Percentiles rank a stretch among this genome's conserved stretches.
Conservation (phyloP, 2,797 vertebrate genomes). For the Gouania willdenowi region DNA sequence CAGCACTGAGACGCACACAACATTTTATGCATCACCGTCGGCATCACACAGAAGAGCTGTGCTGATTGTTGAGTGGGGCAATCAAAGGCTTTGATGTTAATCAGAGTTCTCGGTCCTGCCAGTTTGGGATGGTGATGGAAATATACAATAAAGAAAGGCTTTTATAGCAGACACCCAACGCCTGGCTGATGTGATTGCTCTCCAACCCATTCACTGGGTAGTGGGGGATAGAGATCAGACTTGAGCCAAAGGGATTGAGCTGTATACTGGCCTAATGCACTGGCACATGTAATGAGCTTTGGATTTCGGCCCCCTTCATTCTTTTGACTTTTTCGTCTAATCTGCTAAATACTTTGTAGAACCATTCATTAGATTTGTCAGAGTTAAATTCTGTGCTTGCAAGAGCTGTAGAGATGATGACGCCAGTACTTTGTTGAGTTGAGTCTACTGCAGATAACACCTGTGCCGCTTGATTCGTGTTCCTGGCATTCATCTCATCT, state of each 20-base stretch:
- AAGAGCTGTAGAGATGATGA: conserved; percentile 37
- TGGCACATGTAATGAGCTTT: conserved; percentile 60
- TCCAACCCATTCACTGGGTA: conserved; percentile 38
- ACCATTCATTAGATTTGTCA: conserved; percentile 55
- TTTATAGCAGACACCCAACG: conserved; percentile 45
- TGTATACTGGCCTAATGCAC: conserved; percentile 31
- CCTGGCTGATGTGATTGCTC: conserved; percentile 60
- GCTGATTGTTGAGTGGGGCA: conserved; percentile 75
- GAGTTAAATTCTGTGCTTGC: conserved; percentile 40
- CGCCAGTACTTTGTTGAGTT: conserved; percentile 44
- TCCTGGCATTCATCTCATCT: conserved; percentile 52
- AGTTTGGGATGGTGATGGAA: conserved; percentile 52
- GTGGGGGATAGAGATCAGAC: conserved; percentile 45
- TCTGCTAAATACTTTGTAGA: conserved; percentile 60
- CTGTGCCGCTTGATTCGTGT: conserved; percentile 56
- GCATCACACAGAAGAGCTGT: conserved; percentile 44
- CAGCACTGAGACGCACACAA: neutral
- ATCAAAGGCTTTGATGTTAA: conserved; percentile 77
- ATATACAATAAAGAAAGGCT: conserved; percentile 62
- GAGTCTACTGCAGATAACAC: conserved; percentile 52
- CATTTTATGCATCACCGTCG: conserved; percentile 32
- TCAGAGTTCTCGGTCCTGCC: conserved; percentile 63
- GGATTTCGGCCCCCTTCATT: conserved; percentile 46
- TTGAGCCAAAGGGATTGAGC: conserved; percentile 19
- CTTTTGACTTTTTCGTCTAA: conserved; percentile 41